Base-by-base conservation (phyloP, 2,113 vertebrate genomes). In the Dasypus novemcinctus region DNA sequence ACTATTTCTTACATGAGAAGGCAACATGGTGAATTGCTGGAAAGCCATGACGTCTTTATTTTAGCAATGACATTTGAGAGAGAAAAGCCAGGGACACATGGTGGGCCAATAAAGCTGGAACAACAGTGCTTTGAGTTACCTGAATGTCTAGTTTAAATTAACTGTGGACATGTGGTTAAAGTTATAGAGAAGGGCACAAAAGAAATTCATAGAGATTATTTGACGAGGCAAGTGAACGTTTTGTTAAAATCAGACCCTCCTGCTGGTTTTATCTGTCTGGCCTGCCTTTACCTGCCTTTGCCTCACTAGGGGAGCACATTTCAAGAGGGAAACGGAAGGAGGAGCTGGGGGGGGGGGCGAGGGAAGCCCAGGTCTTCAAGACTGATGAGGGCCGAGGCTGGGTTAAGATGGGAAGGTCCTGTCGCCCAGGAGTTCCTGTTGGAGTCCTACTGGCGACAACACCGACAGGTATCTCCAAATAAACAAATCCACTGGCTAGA, bases 1-100 rank as follows among this genome's bases (percentile, higher is more conserved):
- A 66, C 36, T 84, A 80, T 87, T 92, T 92, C 38, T 91, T 94
- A 61, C 33, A 33, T 43, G 31, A 93, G 89, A 91, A 95, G 79
- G 66, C 59, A 93, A 75, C 68, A 38, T 57, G 87, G 43, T 59
- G 20, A 41, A 46, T 87, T 81, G 7, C 33, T 81, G 61, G 64
- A 80, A 82, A 90, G 59, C 25, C 80, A 38, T 29, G 38, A 41
- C 36, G 31, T 91, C 43, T 78, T 85, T 82, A 88, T 91, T 80
- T 87, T 69, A 87, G 61, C 85, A 82, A 69, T 92, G 49, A 41
- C 80, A 74, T 90, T 85, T 52, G 91, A 76, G 59, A 90, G 43
- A 61, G 20, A 93, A 92, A 43, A 71, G 43, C 71, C 61, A 27
- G 0, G 27, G 64, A 80, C 78, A 93, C 41, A 64, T 11, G 0